Percentiles rank a stretch among this genome's conserved stretches.
These are phyloP conservation scores for Neoscelio sp. DNA, from an alignment of 2,888 invertebrate species.

Conservation along the genomic window DNA sequence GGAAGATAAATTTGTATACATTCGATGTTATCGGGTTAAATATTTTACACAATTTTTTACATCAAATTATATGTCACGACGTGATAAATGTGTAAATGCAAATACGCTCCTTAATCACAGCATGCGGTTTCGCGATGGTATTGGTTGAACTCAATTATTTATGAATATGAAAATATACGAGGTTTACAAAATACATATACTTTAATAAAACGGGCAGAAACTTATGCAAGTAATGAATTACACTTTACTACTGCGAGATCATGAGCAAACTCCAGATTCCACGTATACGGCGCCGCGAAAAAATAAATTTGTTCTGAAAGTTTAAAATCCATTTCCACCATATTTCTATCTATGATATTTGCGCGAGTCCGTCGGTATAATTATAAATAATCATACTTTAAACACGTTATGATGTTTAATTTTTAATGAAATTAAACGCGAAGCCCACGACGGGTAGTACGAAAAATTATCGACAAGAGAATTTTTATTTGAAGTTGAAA, in stretches of 20 bases:
- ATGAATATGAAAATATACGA: conserved; percentile 65
- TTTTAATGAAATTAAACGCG: background rate
- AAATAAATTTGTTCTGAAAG: conserved; percentile 66
- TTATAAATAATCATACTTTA: background rate
- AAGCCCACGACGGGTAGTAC: background rate
- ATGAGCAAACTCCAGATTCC: conserved; percentile 58
- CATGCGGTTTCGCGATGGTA: conserved; percentile 44
- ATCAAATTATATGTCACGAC: conserved; percentile 54
- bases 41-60: conserved; percentile 63
- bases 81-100: conserved; percentile 62
- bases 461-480: conserved; percentile 5
- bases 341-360: conserved; percentile 42
- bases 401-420: background rate
- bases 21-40: conserved; percentile 61
- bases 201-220: conserved; percentile 58
- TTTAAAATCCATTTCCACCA: conserved; percentile 63
- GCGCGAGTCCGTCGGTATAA: background rate
- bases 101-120: conserved; percentile 61
- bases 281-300: conserved; percentile 43
- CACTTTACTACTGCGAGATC: conserved; percentile 61
- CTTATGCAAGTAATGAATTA: conserved; percentile 65
- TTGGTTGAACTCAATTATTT: conserved; percentile 61
- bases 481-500: background rate
- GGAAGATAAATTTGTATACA: conserved; percentile 61
- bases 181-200: conserved; percentile 62